Conservation (phyloP, 2,113 vertebrate genomes). For the Gallinago media region DNA sequence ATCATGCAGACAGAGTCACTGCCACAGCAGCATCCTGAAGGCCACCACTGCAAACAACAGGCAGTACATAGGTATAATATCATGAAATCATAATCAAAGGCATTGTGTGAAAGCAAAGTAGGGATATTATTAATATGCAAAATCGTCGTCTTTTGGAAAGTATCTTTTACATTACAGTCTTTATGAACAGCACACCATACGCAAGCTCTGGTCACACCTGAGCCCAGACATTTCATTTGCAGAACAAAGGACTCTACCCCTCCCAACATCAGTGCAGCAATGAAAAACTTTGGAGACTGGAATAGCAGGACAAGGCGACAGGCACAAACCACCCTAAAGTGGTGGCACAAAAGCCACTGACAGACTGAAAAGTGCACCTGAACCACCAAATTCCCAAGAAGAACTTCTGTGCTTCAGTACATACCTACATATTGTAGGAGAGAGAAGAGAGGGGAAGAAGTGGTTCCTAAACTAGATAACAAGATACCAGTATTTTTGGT, state of each 20-base stretch:
- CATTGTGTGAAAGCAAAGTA: neutral
- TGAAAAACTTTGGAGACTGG: accelerated
- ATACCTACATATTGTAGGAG: neutral
- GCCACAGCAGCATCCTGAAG: neutral
- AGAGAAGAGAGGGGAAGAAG: neutral
- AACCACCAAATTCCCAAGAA: neutral
- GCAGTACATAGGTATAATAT: accelerated
- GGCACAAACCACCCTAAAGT: neutral
- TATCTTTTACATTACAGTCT: neutral
- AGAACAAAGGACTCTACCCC: neutral
- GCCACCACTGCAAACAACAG: neutral
- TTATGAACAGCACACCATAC: neutral
- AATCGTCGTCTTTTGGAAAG: neutral
- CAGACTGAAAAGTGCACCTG: neutral
- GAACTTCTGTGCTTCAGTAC: neutral
- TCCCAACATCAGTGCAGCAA: too few relatives aligned
- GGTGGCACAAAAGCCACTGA: neutral
- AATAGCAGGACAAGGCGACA: neutral
- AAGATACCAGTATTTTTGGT: neutral
- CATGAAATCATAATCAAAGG: neutral
- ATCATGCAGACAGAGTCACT: neutral
- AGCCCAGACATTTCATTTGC: neutral
- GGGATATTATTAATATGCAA: neutral
- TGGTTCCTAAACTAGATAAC: neutral
- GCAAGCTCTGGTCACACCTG: neutral